Base-by-base conservation (phyloP, 2,113 vertebrate species). In the Vidua chalybeata region DNA sequence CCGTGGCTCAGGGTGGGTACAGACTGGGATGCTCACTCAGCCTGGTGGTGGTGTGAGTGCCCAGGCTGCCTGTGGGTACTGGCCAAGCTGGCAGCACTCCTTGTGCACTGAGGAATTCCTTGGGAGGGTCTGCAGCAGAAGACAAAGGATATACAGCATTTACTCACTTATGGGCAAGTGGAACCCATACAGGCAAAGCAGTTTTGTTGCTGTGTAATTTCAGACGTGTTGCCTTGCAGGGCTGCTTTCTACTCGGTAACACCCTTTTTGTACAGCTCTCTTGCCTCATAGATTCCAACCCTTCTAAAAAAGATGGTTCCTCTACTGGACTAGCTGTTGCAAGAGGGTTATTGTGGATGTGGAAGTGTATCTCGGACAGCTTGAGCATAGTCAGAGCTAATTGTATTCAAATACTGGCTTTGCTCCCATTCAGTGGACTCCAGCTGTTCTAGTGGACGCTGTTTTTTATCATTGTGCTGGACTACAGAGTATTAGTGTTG, bases 21-120 rank as follows among this genome's bases (percentile, higher is more conserved):
- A 2, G 41, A 6, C 5, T 5, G 45, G 45, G 81, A 19, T 52
- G 58, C 18, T 74, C 0, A 0, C 39, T 35, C 24, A 24, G 45
- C 46, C n/a, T 3, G 23, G 21, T 0, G 5, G 13, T 24, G 33
- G 4, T 58, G 17, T 14, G 52, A n/a, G 31, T 8, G 28, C 22
- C 7, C 30, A 24, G 80, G 56, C 45, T 79, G 67, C 43, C 43
- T 3, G 1, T 26, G 35, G 26, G 33, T 37, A 5, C 45, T 31
- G 37, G 10, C 81, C 35, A 35, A 54, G 17, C 0, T 1, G 4
- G 21, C 28, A 19, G 26, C 35, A 8, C 0, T 4, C 17, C 33
- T 71, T 1, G 2, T 12, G 17, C 3, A 0, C 9, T 28, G 28
- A 13, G 22, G 33, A 59, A 67, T 73, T 55, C 39, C n/a, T 24